A percentile compares a stretch with the other conserved stretches of the same genome.
Conservation (phyloP, 2,888 invertebrate genomes). For the Orthosia gracilis region DNA sequence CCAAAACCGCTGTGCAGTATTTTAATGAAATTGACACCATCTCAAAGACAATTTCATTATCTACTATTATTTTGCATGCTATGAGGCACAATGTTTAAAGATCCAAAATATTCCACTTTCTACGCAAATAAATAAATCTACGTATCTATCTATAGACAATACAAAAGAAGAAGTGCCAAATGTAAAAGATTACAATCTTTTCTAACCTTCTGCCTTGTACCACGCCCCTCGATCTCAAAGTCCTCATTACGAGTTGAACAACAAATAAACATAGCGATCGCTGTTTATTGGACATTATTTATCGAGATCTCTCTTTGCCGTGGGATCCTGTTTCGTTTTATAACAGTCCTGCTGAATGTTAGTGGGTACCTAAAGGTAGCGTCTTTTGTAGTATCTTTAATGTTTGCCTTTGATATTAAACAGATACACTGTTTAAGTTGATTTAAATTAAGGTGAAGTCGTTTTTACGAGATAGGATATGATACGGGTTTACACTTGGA, state of each 20-base stretch:
- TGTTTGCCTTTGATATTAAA: constrained; percentile 25
- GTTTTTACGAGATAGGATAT: too few species aligned
- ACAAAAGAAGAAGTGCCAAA: too few species aligned
- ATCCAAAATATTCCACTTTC: too few species aligned
- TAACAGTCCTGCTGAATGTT: constrained; percentile 37
- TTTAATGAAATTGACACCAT: too few species aligned
- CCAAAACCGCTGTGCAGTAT: too few species aligned
- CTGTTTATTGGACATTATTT: constrained; percentile 84
- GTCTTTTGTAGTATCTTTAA: constrained; percentile 18
- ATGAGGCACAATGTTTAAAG: too few species aligned
- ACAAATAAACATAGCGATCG: constrained; percentile 81
- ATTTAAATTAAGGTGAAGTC: neutral
- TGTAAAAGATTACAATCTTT: too few species aligned
- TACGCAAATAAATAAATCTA: too few species aligned
- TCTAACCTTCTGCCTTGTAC: constrained; percentile 44
- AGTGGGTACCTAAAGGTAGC: neutral
- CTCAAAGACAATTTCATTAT: too few species aligned
- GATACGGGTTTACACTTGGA: too few species aligned
- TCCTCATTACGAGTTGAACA: constrained; percentile 83
- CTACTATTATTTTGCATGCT: too few species aligned
- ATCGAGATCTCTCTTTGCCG: constrained; percentile 70
- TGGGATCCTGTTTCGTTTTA: constrained; percentile 52
- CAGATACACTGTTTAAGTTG: neutral
- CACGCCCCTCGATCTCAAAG: constrained; percentile 60
- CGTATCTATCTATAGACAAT: too few species aligned